Base-by-base conservation (phyloP, 1,140 invertebrate species). In the Drosophila guanche region DNA sequence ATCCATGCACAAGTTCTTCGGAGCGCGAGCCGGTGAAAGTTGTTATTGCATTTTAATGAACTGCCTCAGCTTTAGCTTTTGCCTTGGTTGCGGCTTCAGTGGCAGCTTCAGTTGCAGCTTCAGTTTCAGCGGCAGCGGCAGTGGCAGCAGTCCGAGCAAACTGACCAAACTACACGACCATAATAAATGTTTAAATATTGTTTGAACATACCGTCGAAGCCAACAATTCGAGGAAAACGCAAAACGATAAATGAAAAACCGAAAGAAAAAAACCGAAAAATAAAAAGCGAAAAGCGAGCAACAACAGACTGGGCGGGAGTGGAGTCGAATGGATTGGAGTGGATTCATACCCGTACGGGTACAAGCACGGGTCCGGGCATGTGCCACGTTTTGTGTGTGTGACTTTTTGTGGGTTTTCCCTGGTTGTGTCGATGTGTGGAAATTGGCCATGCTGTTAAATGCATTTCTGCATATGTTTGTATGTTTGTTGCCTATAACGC, bases 111-210 rank as follows among this genome's bases (percentile, higher is more conserved):
- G 33, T 37, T 12, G 14, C 41, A 58, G 56, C 27, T 41, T 45
- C 60, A 29, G 33, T 33, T 33, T n/a, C 59, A 33, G 29, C 25
- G 5, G 16, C 16, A 20, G 16, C 16, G 16, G 16, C 16, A 20
- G 16, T 20, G 16, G 16, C 33, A 37, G 33, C 33, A 37, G 33
- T 37, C 33, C 33, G 12, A 37, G 33, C 33, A 12, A 63, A 70
- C 59, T 75, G 59, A 66, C 60, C 76, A 74, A 70, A 48, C 77
- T 79, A 70, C 76, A 72, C 58, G 73, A 29, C 67, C 80, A 85
- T 85, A 68, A 63, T 76, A 59, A 80, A 77, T 76, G 72, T 37
- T 76, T 71, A 66, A 62, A 79, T 79, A 78, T 79, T 79, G 80
- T 79, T 84, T 84, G 61, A 42, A 48, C 78, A 73, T 52, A 59